phyloP scores from a whole-genome alignment of 2,888 invertebrate genomes.

The Eilema caniola region DNA sequence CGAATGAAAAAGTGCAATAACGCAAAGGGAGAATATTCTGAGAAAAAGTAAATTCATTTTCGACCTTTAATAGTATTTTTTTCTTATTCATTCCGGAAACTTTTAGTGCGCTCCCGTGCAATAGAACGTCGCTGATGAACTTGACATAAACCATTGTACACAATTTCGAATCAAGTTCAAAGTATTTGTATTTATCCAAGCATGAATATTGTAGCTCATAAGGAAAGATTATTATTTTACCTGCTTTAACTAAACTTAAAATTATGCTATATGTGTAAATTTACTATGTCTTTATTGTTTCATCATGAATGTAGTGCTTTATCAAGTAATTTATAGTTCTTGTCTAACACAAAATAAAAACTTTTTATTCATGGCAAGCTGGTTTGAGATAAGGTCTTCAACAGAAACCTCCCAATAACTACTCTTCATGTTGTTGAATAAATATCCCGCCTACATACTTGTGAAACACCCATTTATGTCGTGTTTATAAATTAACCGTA shows the following conservation, averaged over 20 bases:
- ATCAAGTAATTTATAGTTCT: too few relatives aligned
- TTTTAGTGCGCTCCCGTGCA: background rate
- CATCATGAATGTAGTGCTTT: too few relatives aligned
- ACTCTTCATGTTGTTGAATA: background rate
- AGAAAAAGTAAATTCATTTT: too few relatives aligned
- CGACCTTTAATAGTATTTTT: too few relatives aligned
- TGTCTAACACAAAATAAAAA: too few relatives aligned
- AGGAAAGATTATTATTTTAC: too few relatives aligned
- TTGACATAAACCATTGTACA: background rate
- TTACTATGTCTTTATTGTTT: too few relatives aligned
- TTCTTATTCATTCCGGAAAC: too few relatives aligned
- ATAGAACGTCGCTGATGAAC: background rate
- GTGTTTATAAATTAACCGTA: background rate
- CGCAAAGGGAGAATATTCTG: too few relatives aligned
- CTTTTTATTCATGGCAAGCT: too few relatives aligned
- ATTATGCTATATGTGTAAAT: too few relatives aligned
- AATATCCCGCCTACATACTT: background rate
- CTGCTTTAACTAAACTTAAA: background rate
- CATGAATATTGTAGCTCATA: background rate
- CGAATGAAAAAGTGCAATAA: too few relatives aligned
- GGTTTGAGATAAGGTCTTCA: background rate
- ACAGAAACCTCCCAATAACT: background rate
- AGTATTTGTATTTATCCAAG: background rate
- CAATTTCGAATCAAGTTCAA: background rate
- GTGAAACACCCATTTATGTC: background rate